A percentile compares a stretch with the other conserved stretches of the same genome.
Evolutionary conservation across 2,888 invertebrate species (phyloP).

Genomic region (Phalangium opilio): DNA sequence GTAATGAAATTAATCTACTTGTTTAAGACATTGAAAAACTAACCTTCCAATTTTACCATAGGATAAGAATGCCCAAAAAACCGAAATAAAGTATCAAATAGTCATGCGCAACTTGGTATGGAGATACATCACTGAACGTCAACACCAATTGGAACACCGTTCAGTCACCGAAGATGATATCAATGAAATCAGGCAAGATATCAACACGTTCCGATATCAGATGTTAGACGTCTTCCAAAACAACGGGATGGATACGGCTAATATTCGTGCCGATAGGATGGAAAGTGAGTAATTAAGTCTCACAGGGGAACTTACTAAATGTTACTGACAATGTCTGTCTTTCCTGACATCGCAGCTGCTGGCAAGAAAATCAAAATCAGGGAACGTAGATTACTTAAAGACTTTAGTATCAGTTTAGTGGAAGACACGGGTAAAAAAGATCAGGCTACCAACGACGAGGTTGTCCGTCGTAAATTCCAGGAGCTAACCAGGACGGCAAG

Average conservation of each 20-base stretch:
- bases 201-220: constrained; percentile 93
- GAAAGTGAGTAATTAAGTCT: constrained; percentile 1
- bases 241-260: constrained; percentile 72
- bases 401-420: constrained; percentile 67
- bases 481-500: too few relatives aligned
- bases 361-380: constrained; percentile 63
- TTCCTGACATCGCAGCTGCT: constrained; percentile 38
- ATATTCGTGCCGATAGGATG: constrained; percentile 12
- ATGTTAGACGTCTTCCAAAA: constrained; percentile 88
- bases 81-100: too few relatives aligned
- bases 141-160: constrained; percentile 82
- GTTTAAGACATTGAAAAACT: too few relatives aligned
- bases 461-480: too few relatives aligned
- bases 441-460: too few relatives aligned
- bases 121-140: constrained; percentile 89
- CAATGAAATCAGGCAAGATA: constrained; percentile 97
- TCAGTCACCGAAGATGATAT: constrained; percentile 98
- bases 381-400: constrained; percentile 71
- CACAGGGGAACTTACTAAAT: too few relatives aligned
- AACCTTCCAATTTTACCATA: too few relatives aligned
- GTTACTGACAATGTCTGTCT: too few relatives aligned
- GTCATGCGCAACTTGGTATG: constrained; percentile 94
- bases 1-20: too few relatives aligned
- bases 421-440: constrained; percentile 31
- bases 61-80: too few relatives aligned